Evolutionary conservation across 2,888 invertebrate species (phyloP), one percentile per base, ranked within the genome.

Genomic region (Aporophyla lueneburgensis): DNA sequence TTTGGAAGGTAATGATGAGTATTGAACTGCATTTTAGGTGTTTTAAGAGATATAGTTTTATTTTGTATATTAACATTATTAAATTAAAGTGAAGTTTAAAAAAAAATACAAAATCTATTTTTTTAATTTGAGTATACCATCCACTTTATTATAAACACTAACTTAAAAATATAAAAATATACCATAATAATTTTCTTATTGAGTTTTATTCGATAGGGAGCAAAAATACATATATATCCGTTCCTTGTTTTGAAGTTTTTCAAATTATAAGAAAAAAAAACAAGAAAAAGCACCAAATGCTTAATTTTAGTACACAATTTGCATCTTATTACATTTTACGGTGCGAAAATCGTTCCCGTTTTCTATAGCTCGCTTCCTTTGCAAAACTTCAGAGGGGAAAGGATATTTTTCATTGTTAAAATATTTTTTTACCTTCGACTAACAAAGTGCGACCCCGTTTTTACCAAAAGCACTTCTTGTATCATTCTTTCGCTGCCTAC

Each of bases 291-390:
- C 19, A 74, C 24, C 21, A 69, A 72, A 77, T 74, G 66, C 61
- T 86, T 84, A 84, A 81, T 86, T 79, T 77, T 76, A 76, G 49
- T 70, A 84, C 49, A 72, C 61, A 83, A 82, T 84, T 85, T 85
- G 74, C 84, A 85, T 82, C 74, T 79, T 70, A 80, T 80, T 85
- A 85, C 58, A 33, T 74, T 74, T 71, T 63, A 54, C 74, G 72
- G 79, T 74, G 71, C 72, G 78, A 77, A 84, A 87, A 87, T 84
- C 86, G 78, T 89, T 89, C 87, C 74, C 75, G 73, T 86, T 86
- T 83, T 83, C 76, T 83, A 62, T 73, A 76, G 76, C 74, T 71
- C 59, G 78, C 87, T 86, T 86, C 74, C 79, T 72, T 82, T 59
- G 69, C 65, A 71, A 77, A 85, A 88, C 73, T 82, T 86, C 78